Base-by-base conservation (phyloP, 1,140 invertebrate species). In the Temnothorax curvispinosus region DNA sequence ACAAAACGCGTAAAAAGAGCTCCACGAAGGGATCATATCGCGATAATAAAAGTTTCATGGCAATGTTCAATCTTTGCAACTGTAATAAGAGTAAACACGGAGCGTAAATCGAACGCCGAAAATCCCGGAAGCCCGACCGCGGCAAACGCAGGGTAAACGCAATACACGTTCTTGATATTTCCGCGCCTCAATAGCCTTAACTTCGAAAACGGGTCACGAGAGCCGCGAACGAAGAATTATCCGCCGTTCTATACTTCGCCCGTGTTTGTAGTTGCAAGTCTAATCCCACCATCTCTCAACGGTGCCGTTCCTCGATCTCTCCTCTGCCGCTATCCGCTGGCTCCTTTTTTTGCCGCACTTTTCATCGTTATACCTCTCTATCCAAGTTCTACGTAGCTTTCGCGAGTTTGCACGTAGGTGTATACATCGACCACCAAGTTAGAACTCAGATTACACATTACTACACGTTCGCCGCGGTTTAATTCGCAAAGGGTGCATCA, bases 191-290 rank as follows among this genome's bases (percentile, higher is more conserved):
- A 89, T 89, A 89, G 87, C 78, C 85, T 86, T 80, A 89, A 86
- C 88, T 89, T 89, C n/a, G 75, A 69, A 90, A 90, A 58, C 75
- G 88, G 88, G 88, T 87, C 88, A 75, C 27, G 52, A 77, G 50
- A 85, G 67, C 75, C 88, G 88, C 75, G 86, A 87, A 89, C 88
- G 75, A 89, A 80, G 88, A 88, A 90, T 90, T 90, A 89, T 88
- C 85, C 72, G 62, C 62, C 69, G 80, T 81, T 87, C 86, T 71
- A 89, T 87, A 87, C 69, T 72, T 72, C 60, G 27, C 38, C 38
- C 9, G 71, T 89, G 64, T 82, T 86, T 86, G 71, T 86, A 64
- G 71, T 75, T 86, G 84, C 84, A 58, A 74, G 47, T 47, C 69
- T 76, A 90, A 89, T 75, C 78, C 60, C 56, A 15, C 47, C 56